Evolutionary conservation across 2,888 invertebrate species (phyloP).

Genomic region (Thecophora atra): DNA sequence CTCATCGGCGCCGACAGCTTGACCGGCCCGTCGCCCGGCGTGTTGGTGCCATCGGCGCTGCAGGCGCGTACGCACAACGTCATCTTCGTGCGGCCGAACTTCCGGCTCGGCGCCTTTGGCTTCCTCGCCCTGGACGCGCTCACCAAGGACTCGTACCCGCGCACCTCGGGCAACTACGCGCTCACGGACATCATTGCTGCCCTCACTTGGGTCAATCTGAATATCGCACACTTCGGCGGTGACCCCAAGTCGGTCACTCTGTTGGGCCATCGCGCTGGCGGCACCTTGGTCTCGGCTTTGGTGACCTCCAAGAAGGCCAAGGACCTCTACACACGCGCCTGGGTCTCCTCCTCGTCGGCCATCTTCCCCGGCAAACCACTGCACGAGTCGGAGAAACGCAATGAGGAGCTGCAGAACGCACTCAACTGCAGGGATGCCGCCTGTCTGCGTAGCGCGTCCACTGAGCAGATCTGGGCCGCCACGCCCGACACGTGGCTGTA

Average conservation of each 20-base stretch:
- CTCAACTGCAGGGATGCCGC: constrained; percentile 70
- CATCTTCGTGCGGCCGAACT: constrained; percentile 87
- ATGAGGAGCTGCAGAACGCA: constrained; percentile 71
- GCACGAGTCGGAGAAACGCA: constrained; percentile 71
- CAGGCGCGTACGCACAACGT: constrained; percentile 82
- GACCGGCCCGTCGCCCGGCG: constrained; percentile 80
- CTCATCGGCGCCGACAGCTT: constrained; percentile 82
- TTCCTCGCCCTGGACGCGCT: constrained; percentile 81
- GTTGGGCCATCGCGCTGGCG: constrained; percentile 86
- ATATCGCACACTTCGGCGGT: constrained; percentile 86
- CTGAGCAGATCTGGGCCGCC: constrained; percentile 72
- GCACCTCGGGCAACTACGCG: constrained; percentile 86
- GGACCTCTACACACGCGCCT: constrained; percentile 78
- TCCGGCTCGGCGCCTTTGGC: constrained; percentile 81
- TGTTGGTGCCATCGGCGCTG: constrained; percentile 77
- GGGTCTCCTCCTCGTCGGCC: constrained; percentile 82
- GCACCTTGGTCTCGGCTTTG: constrained; percentile 82
- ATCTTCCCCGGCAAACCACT: constrained; percentile 76
- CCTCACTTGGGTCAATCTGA: constrained; percentile 81
- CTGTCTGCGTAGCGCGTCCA: constrained; percentile 70
- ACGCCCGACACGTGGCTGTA: constrained; percentile 80
- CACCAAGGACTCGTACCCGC: constrained; percentile 75
- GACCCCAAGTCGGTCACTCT: constrained; percentile 81
- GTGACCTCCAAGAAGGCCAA: constrained; percentile 70
- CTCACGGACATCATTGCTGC: constrained; percentile 81